Evolutionary conservation across 2,113 vertebrate species (phyloP), one percentile per base, ranked within the genome.

Genomic region (Rhinogobius similis): DNA sequence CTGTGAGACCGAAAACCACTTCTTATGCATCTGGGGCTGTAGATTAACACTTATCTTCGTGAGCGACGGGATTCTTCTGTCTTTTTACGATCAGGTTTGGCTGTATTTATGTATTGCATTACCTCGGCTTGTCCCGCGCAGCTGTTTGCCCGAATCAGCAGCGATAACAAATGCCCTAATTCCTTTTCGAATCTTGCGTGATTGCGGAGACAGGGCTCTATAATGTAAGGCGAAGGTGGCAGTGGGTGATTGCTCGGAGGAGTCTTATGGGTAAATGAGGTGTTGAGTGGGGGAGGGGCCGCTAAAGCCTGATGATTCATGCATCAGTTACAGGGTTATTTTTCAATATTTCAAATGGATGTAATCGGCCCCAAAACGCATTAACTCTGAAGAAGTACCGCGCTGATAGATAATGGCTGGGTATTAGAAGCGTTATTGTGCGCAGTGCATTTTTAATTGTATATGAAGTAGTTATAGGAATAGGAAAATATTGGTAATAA

Each of bases 271-370:
- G 78, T 76, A 90, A 90, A 92, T 87, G 88, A 77, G 76, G 84
- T 83, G 86, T 79, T 87, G 41, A 73, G 38, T 58, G 68, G 67
- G 75, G 79, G 82, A 48, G 86, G 81, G 70, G 73, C 39, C 75
- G 52, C 44, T 3, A 11, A 20, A 41, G 62, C 75, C 66, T 75
- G 73, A 88, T 87, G 86, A 92, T 91, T 90, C 85, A 81, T 74
- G 74, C 79, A 91, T 91, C 88, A 88, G 89, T 93, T 89, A 82
- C 78, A 13, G 64, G 75, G 82, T 80, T 87, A 78, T 87, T 89
- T 85, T 90, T 90, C 84, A 87, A 86, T 90, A 88, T 88, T 89
- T 90, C 89, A 89, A 76, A 68, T 74, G 86, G 90, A 93, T 92
- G 86, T 89, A 91, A 90, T 92, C 84, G 79, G 88, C 82, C 82